Evolutionary conservation across 2,888 invertebrate species (phyloP).

Genomic region (Limulus polyphemus): DNA sequence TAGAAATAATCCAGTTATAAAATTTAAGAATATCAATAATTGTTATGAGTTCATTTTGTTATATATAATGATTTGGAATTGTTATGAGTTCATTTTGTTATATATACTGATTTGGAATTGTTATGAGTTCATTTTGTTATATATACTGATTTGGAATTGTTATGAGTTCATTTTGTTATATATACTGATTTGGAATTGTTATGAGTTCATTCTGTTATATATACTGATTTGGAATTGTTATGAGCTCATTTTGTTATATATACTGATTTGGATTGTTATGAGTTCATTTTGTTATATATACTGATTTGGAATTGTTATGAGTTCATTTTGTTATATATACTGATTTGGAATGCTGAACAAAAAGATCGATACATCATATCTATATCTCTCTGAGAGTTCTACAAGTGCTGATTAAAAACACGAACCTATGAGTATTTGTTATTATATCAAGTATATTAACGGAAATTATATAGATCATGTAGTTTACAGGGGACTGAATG

Average conservation of each 20-base stretch:
- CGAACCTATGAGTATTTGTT: not conserved
- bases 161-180: too few species aligned
- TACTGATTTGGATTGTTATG: too few species aligned
- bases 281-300: too few species aligned
- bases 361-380: not conserved
- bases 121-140: too few species aligned
- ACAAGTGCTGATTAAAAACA: too few species aligned
- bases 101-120: conserved; percentile 5
- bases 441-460: not conserved
- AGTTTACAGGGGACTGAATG: not conserved
- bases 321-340: not conserved
- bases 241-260: too few species aligned
- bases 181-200: conserved; percentile 3
- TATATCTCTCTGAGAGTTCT: too few species aligned
- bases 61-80: conserved; percentile 5
- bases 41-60: not conserved
- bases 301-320: too few species aligned
- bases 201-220: too few species aligned
- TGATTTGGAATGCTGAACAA: conserved; percentile 4
- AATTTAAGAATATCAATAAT: not conserved
- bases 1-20: not conserved
- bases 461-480: conserved; percentile 2
- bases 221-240: too few species aligned
- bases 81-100: too few species aligned
- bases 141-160: conserved; percentile 6